Conservation (phyloP, 2,113 vertebrate species). For the Todiramphus saurophagus region DNA sequence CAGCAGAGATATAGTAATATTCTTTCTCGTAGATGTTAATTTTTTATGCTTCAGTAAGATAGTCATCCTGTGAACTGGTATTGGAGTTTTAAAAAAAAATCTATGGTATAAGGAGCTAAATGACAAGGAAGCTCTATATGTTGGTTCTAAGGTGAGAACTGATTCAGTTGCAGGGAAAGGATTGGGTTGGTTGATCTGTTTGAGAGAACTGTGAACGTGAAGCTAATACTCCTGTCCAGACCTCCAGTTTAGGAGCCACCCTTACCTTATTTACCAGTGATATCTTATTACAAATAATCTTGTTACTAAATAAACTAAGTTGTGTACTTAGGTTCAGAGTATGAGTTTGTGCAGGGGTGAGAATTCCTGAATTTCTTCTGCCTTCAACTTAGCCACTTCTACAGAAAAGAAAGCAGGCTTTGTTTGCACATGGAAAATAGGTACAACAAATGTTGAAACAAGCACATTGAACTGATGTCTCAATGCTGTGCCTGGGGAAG, state of each 20-base stretch:
- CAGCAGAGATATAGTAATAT: neutral
- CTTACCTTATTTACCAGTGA: neutral
- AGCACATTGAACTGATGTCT: neutral
- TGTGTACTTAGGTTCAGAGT: neutral
- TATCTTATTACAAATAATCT: neutral
- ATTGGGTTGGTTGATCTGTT: neutral
- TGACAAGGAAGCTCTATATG: neutral
- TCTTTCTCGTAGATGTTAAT: neutral
- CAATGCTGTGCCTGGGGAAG: neutral
- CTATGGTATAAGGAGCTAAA: neutral
- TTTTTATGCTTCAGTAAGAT: neutral
- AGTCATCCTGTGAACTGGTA: neutral
- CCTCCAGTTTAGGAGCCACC: neutral
- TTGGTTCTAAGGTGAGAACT: neutral
- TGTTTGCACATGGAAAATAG: neutral
- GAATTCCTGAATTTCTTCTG: neutral
- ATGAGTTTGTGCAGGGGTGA: neutral
- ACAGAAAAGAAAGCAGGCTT: neutral
- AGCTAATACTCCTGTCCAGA: neutral
- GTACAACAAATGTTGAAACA: neutral
- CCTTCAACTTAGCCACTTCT: neutral
- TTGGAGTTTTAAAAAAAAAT: neutral
- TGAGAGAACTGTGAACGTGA: neutral
- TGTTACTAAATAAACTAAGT: neutral
- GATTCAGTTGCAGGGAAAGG: neutral